Evolutionary conservation across 1,140 invertebrate species (phyloP), one percentile per base, ranked within the genome.

Genomic region (Drosophila grimshawi): DNA sequence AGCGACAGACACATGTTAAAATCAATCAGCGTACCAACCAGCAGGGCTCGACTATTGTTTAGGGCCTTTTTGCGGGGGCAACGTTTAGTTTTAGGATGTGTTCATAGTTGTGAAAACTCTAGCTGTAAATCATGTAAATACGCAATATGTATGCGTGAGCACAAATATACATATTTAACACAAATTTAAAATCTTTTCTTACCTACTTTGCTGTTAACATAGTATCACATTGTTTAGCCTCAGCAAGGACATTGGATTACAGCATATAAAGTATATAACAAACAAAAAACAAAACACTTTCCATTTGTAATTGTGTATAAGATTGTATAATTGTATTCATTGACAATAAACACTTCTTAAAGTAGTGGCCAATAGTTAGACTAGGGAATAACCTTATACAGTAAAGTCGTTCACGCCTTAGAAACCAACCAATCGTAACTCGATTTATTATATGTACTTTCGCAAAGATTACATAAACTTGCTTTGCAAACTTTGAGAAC

Each of bases 1-100:
- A 97, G 89, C 92, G 94, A 37, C 96, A 97, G 92, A 95, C 96
- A 82, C 96, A 97, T 90, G 95, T 97, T 60, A 92, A 95, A 69
- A 93, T 97, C 62, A 97, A 97, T 89, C 95, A 96, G 77, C 95
- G 92, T 86, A 94, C 94, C 82, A 96, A 96, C 92, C 91, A 96
- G 72, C 95, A 96, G 92, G 95, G 95, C 45, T 95, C 95, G 71
- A 94, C 92, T 92, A 95, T 96, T 91, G 83, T 95, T 30, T 95
- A 94, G 66, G 39, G 49, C 27, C 5, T 3, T 27, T n/a, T 5
- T 7, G 27, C 1, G 11, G n/a, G 4, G 11, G 7, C 30, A 10
- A 3, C 11, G 3, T 33, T 48, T 68, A 68, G 33, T 33, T 68
- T 33, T n/a, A 72, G 32, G 32, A 46, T 46, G 19, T 37, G 8